Evolutionary conservation across 2,797 vertebrate genomes (phyloP), one percentile per base, ranked within the genome.

Genomic region (Pitangus sulphuratus): DNA sequence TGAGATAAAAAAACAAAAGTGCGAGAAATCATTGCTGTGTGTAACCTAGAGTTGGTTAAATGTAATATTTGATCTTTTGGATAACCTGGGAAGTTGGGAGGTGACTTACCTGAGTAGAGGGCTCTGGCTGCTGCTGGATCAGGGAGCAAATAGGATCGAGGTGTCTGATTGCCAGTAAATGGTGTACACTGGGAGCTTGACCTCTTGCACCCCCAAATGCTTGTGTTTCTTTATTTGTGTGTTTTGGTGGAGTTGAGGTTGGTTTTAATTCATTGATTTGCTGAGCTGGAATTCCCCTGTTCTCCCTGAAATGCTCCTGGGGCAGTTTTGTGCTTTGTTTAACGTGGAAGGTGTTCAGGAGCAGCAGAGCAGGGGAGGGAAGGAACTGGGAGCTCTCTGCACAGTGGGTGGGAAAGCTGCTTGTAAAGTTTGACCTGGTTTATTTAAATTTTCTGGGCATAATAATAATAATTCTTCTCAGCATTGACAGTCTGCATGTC

Each of bases 391-490:
- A 17, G 35, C 45, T 68, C 50, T 58, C 18, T 18, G 65, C 45
- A 8, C 9, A 0, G 35, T 16, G 81, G 62, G 45, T 70, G 68
- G 50, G 82, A 56, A 70, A 58, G 57, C 61, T 44, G 80, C 26
- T 26, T 22, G 0, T 47, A 48, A 91, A 81, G 42, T 57, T 86
- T 68, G 77, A 68, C 85, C 90, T 53, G 65, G 83, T 93, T 93
- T 48, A 94, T 94, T 97, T 96, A 90, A 92, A 92, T 94, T 93
- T 93, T 81, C 62, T 95, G 90, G 53, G 85, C 79, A 92, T 93
- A 78, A 95, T 94, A 77, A 39, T 40, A 87, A 95, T 94, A 95
- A 97, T 96, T 96, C 89, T 78, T 92, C 78, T 47, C 53, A 15
- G 51, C 15, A 22, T 80, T 95, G 94, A 85, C 95, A 96, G 88